Evolutionary conservation across 2,113 vertebrate genomes (phyloP), one percentile per base, ranked within the genome.

Genomic region (Urocolius indicus): DNA sequence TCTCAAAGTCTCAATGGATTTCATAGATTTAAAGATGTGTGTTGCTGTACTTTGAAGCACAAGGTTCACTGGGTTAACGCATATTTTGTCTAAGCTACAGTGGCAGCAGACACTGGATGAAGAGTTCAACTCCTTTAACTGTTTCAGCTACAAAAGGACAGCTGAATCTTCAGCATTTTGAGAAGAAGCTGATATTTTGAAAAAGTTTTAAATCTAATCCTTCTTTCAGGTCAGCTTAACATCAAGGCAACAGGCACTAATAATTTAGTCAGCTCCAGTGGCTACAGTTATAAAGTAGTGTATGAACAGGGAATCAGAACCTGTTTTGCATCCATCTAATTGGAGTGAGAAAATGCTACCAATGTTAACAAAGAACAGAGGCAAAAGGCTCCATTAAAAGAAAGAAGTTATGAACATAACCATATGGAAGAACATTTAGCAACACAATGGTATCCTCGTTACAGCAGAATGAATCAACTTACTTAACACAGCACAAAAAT

Each of bases 341-440:
- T 23, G 34, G 26, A 77, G 9, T 30, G 18, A 87, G n/a, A 84
- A 84, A 84, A 81, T 13, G 29, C 9, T 43, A 71, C 19, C 5
- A 76, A 34, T 3, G 67, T 18, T 29, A 18, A 36, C 67, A 16
- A 13, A 48, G 11, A 22, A 18, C 4, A 12, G 5, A 20, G 16
- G 51, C 24, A 41, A 77, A 65, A 58, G 19, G 17, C 12, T 55
- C 34, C 2, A 0, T 59, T 63, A 29, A 73, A 84, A 65, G 17
- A 41, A 90, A 79, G 32, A 69, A 1, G 0, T 26, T 18, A 78
- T 6, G 30, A 87, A 41, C 1, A 6, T 29, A 88, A 36, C 29
- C 94, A 88, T 34, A 86, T 43, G 79, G 86, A 93, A 86, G 51
- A 95, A 74, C 29, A 41, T 38, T 93, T 46, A 95, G 67, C 48